phyloP scores from a whole-genome alignment of 2,797 vertebrate genomes.

The Pangasius larnaudii region DNA sequence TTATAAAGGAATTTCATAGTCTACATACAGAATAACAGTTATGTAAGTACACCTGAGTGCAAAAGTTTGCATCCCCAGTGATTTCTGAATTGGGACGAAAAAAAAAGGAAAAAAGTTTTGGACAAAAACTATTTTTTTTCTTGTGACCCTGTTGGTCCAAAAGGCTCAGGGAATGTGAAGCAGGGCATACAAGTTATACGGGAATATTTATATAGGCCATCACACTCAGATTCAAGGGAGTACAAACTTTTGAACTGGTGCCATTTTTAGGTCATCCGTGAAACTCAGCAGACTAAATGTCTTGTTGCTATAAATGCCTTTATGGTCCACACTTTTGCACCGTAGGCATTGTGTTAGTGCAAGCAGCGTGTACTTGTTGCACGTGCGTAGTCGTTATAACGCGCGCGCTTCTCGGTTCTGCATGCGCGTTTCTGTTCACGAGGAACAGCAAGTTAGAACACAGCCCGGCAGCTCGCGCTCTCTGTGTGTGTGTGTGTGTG shows the following conservation, averaged over 20 bases:
- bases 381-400: neutral
- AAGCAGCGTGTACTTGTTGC: neutral
- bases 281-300: neutral
- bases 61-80: neutral
- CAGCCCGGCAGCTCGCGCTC: neutral
- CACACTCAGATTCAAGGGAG: neutral
- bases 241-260: neutral
- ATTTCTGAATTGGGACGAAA: neutral
- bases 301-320: neutral
- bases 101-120: neutral
- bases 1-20: neutral
- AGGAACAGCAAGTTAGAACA: constrained; percentile 72
- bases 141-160: neutral
- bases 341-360: neutral
- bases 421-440: constrained; percentile 49
- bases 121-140: neutral
- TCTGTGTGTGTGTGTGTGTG: neutral
- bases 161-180: neutral
- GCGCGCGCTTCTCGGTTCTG: constrained; percentile 14
- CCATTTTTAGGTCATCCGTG: neutral
- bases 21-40: neutral
- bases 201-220: neutral
- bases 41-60: neutral
- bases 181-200: neutral
- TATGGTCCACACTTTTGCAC: too few species aligned